A percentile compares a stretch with the other conserved stretches of the same genome.
phyloP scores from a whole-genome alignment of 2,888 invertebrate genomes.

The Drosophila paranaensis region DNA sequence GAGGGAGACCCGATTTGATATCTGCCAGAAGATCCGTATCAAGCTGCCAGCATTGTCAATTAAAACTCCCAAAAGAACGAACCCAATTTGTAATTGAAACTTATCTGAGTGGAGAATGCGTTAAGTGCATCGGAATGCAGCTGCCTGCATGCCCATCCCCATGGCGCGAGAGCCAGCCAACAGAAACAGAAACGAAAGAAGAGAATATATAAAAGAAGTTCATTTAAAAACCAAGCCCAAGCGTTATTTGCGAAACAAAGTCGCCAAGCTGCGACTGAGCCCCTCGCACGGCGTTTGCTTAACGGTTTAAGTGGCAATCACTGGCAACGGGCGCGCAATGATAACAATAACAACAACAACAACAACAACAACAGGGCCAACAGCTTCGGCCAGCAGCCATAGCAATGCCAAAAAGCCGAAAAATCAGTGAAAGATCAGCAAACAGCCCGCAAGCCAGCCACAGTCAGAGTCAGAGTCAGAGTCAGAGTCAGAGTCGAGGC shows the following conservation, averaged over 20 bases:
- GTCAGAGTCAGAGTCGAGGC: background rate
- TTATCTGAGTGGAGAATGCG: conserved; percentile 69
- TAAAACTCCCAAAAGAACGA: conserved; percentile 62
- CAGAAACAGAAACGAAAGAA: background rate
- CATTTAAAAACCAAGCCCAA: conserved; percentile 61
- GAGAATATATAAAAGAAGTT: conserved; percentile 46
- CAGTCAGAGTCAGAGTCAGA: conserved; percentile 11
- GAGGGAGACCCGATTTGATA: conserved; percentile 12
- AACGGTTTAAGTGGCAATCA: conserved; percentile 78
- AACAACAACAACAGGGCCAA: no score
- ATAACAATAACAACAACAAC: conserved; percentile 61
- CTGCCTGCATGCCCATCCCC: conserved; percentile 48
- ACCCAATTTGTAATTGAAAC: conserved; percentile 77
- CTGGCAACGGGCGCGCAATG: conserved; percentile 69
- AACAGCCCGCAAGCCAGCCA: conserved; percentile 52
- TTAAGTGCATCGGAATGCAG: conserved; percentile 72
- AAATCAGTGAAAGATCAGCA: conserved; percentile 74
- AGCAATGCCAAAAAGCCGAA: conserved; percentile 46
- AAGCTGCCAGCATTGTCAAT: conserved; percentile 57
- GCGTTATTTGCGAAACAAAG: conserved; percentile 61
- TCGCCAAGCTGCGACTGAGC: conserved; percentile 33
- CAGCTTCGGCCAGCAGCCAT: conserved; percentile 34
- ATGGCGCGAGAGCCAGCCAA: conserved; percentile 6
- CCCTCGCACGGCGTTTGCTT: conserved; percentile 68
- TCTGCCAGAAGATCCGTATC: conserved; percentile 58